Conservation (phyloP, 2,888 invertebrate genomes). For the Eupithecia exiguata region DNA sequence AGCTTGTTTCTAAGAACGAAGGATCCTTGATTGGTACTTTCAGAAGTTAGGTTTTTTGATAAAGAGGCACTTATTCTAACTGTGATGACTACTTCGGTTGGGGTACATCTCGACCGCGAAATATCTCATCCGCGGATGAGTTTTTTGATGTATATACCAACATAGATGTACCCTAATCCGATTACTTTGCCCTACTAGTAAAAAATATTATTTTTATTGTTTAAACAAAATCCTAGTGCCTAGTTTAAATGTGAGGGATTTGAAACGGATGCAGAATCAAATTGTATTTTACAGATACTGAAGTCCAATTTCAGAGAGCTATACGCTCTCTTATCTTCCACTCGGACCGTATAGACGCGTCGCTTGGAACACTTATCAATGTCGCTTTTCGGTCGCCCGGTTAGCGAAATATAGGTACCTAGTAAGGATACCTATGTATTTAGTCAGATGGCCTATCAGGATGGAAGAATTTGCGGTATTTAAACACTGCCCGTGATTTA, state of each 20-base stretch:
- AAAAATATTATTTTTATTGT: too few relatives aligned
- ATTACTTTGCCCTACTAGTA: too few relatives aligned
- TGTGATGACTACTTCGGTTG: too few relatives aligned
- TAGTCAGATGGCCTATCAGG: slow-evolving; percentile 69
- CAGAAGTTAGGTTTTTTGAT: too few relatives aligned
- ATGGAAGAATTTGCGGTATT: slow-evolving; percentile 70
- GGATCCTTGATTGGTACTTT: too few relatives aligned
- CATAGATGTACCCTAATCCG: too few relatives aligned
- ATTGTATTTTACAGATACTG: slow-evolving; percentile 32
- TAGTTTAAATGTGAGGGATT: not conserved
- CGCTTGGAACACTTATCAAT: slow-evolving; percentile 71
- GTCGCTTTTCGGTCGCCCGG: slow-evolving; percentile 65
- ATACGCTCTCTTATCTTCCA: slow-evolving; percentile 63
- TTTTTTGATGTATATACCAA: too few relatives aligned
- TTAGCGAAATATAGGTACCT: slow-evolving; percentile 61
- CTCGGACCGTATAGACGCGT: slow-evolving; percentile 64
- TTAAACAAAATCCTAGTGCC: too few relatives aligned
- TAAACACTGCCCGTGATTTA: slow-evolving; percentile 62
- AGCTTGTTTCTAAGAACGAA: too few relatives aligned
- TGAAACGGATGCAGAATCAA: slow-evolving; percentile 28
- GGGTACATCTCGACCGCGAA: too few relatives aligned
- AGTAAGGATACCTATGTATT: slow-evolving; percentile 58
- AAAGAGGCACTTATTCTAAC: too few relatives aligned
- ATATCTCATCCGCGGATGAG: too few relatives aligned
- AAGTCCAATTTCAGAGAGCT: slow-evolving; percentile 55